Percentiles rank a stretch among this genome's conserved stretches.
These are phyloP conservation scores for Leptura quadrifasciata DNA, from an alignment of 2,888 invertebrate species.

Conservation along the genomic window DNA sequence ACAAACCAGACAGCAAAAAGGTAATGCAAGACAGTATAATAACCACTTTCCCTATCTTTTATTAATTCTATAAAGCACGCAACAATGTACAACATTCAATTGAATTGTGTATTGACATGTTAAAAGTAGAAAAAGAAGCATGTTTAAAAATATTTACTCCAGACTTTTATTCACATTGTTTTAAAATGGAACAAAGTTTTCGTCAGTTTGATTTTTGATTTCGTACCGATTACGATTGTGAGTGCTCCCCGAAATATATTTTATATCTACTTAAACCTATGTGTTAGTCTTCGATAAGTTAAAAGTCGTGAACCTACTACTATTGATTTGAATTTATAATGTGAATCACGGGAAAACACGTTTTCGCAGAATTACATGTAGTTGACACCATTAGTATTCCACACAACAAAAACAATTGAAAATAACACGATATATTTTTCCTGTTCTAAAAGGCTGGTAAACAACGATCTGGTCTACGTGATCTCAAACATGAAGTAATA, in stretches of 20 bases:
- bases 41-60: conserved; percentile 44
- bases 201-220: no score
- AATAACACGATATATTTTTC: not conserved
- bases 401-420: conserved; percentile 15
- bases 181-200: no score
- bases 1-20: conserved; percentile 14
- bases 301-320: not conserved
- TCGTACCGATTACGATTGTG: no score
- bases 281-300: not conserved
- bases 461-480: conserved; percentile 26
- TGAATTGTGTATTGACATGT: no score
- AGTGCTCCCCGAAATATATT: no score
- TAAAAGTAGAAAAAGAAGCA: not conserved
- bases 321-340: not conserved
- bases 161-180: no score
- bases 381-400: not conserved
- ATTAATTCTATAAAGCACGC: conserved; percentile 46
- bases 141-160: no score
- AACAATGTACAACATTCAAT: conserved; percentile 38
- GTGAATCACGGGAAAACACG: not conserved
- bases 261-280: not conserved
- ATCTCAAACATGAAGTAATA: conserved; percentile 10
- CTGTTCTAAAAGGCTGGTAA: not conserved
- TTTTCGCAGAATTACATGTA: not conserved
- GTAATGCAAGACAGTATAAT: conserved; percentile 25